Percentiles rank a stretch among this genome's conserved stretches.
Evolutionary conservation across 2,888 invertebrate genomes (phyloP).

Genomic region (Idaea dimidiata): DNA sequence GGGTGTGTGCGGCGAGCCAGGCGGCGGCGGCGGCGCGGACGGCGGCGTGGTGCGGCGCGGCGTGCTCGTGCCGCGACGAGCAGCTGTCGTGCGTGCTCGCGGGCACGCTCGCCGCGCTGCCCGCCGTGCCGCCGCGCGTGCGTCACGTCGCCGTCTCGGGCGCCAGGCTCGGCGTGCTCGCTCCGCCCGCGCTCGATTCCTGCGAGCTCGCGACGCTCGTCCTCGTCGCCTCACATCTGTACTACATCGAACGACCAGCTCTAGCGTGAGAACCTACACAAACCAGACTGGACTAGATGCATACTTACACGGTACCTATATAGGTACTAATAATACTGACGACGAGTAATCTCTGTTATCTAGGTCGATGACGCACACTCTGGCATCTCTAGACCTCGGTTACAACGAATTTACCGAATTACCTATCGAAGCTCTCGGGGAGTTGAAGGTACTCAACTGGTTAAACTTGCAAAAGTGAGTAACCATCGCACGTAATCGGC

Average conservation of each 20-base stretch:
- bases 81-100: conserved; percentile 57
- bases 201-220: conserved; percentile 87
- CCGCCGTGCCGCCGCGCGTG: no score
- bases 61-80: conserved; percentile 54
- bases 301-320: no score
- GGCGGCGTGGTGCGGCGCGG: conserved; percentile 38
- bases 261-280: conserved; percentile 81
- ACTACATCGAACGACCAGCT: conserved; percentile 85
- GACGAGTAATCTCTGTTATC: no score
- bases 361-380: conserved; percentile 88
- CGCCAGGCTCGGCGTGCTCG: conserved; percentile 83
- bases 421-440: conserved; percentile 83
- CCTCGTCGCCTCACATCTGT: conserved; percentile 87
- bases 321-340: no score
- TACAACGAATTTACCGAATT: conserved; percentile 86
- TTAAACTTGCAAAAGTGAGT: conserved; percentile 88
- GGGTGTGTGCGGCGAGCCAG: conserved; percentile 17
- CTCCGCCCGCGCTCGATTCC: conserved; percentile 87
- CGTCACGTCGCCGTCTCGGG: conserved; percentile 85
- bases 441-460: conserved; percentile 86
- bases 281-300: no score
- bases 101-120: no score
- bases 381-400: conserved; percentile 89
- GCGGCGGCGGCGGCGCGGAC: conserved; percentile 21
- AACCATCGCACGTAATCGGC: no score